These are phyloP conservation scores for Teleopsis dalmanni DNA, from an alignment of 1,140 invertebrate genomes.

Conservation along the genomic window DNA sequence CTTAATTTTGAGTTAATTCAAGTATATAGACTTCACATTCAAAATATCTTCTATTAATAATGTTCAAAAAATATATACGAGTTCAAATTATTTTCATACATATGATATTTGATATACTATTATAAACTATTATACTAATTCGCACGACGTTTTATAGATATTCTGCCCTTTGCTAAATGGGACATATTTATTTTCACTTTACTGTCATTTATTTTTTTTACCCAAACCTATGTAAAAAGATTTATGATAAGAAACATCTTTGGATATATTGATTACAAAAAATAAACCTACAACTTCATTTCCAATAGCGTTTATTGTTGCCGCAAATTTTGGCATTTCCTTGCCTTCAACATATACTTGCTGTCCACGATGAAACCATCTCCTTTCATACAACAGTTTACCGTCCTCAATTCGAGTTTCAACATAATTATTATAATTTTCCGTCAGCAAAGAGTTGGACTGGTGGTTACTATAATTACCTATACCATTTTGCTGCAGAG, in stretches of 20 bases:
- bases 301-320: constrained; percentile 81
- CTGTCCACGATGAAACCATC: constrained; percentile 92
- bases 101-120: constrained; percentile 6
- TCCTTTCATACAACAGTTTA: constrained; percentile 84
- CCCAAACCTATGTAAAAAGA: constrained; percentile 67
- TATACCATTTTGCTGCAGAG: constrained; percentile 36
- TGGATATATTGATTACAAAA: background rate
- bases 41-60: background rate
- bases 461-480: constrained; percentile 18
- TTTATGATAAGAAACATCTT: background rate
- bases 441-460: constrained; percentile 21
- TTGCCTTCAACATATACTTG: constrained; percentile 85
- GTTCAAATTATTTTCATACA: background rate
- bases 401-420: constrained; percentile 90
- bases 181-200: constrained; percentile 78
- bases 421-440: constrained; percentile 44
- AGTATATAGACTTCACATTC: background rate
- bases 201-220: constrained; percentile 75
- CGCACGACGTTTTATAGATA: constrained; percentile 76
- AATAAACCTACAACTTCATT: constrained; percentile 68
- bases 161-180: constrained; percentile 79
- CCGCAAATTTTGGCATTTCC: constrained; percentile 72
- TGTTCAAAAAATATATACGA: background rate
- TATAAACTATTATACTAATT: no score
- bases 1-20: background rate